These are phyloP conservation scores for Solen grandis DNA, from an alignment of 1,140 invertebrate species.

Conservation along the genomic window DNA sequence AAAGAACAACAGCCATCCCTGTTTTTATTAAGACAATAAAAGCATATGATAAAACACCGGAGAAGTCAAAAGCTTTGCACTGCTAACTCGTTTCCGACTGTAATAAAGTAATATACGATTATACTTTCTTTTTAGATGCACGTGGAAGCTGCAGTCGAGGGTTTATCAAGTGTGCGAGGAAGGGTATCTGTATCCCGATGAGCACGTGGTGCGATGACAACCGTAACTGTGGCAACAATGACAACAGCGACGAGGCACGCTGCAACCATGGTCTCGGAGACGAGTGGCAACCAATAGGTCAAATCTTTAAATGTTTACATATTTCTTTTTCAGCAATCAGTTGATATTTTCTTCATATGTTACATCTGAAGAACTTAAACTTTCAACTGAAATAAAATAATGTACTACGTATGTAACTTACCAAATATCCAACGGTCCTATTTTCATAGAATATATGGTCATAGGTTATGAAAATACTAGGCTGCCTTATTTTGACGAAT, in stretches of 20 bases:
- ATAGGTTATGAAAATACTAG: no score
- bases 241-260: constrained; percentile 30
- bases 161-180: constrained; percentile 13
- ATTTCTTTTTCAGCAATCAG: neutral
- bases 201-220: constrained; percentile 41
- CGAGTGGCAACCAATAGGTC: constrained; percentile 25
- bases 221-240: constrained; percentile 38
- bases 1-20: no score
- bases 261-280: constrained; percentile 16
- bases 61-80: no score
- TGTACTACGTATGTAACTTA: neutral
- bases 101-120: no score
- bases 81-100: no score
- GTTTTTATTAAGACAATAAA: no score
- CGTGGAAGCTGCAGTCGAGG: constrained; percentile 10
- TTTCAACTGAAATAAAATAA: neutral
- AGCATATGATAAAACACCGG: no score
- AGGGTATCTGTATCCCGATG: constrained; percentile 32
- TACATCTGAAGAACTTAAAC: neutral
- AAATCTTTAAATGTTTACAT: neutral
- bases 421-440: neutral
- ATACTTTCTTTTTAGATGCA: constrained; percentile 42
- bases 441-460: no score
- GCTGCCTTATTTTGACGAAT: no score
- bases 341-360: neutral